Conservation (phyloP, 1,140 invertebrate species). For the Tetragnatha versicolor region DNA sequence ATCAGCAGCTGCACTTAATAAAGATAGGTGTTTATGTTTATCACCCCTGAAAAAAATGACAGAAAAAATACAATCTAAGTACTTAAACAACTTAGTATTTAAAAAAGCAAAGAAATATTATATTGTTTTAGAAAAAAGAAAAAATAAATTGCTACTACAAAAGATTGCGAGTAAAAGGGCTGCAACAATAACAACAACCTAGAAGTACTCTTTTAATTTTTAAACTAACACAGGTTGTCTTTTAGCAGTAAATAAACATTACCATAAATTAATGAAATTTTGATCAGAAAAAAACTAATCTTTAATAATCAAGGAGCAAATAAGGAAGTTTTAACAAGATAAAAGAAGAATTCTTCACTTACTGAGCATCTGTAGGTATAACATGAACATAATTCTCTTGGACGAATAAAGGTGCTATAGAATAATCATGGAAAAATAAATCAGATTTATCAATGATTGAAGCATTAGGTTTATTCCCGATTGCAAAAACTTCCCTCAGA, state of each 20-base stretch:
- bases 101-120: neutral
- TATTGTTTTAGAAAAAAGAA: too few relatives aligned
- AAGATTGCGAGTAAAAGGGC: too few relatives aligned
- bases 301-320: neutral
- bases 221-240: too few relatives aligned
- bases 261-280: neutral
- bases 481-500: conserved; percentile 84
- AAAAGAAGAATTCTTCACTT: conserved; percentile 59
- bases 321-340: neutral
- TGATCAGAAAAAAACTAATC: neutral
- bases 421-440: conserved; percentile 98
- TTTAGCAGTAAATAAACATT: too few relatives aligned
- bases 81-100: neutral
- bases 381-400: conserved; percentile 95
- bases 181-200: too few relatives aligned
- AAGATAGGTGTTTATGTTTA: conserved; percentile 68
- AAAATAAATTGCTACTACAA: too few relatives aligned
- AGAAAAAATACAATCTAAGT: neutral
- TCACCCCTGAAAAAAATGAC: conserved; percentile 58
- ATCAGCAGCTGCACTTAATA: conserved; percentile 81
- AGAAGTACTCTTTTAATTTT: too few relatives aligned
- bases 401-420: conserved; percentile 91
- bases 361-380: conserved; percentile 70
- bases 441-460: conserved; percentile 84
- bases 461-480: conserved; percentile 80